phyloP scores from a whole-genome alignment of 2,797 vertebrate genomes.

The Leuciscus waleckii region DNA sequence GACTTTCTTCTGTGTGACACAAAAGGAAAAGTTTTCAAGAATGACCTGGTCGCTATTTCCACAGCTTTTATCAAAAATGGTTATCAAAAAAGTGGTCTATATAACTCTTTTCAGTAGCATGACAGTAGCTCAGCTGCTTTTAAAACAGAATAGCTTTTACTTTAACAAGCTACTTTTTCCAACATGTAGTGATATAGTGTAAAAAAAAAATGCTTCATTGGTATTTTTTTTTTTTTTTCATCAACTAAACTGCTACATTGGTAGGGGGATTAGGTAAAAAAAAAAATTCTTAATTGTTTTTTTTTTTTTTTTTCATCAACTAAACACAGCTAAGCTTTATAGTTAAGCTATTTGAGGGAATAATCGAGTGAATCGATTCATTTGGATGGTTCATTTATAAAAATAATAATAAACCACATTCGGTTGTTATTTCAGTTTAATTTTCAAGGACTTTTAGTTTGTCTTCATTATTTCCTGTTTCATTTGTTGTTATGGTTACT shows the following conservation, averaged over 20 bases:
- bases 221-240: no score
- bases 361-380: neutral
- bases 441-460: neutral
- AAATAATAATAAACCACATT: neutral
- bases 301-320: neutral
- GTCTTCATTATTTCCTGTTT: neutral
- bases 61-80: neutral
- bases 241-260: no score
- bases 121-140: neutral
- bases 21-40: neutral
- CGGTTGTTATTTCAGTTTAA: neutral
- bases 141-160: neutral
- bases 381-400: neutral
- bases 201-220: neutral
- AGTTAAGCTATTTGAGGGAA: neutral
- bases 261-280: no score
- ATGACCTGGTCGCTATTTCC: neutral
- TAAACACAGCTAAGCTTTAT: neutral
- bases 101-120: neutral
- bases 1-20: neutral
- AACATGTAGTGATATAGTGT: neutral
- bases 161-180: neutral
- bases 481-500: neutral
- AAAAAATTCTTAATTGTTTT: no score
- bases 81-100: neutral